Evolutionary conservation across 2,888 invertebrate genomes (phyloP).

Genomic region (Loripinus fragilis): DNA sequence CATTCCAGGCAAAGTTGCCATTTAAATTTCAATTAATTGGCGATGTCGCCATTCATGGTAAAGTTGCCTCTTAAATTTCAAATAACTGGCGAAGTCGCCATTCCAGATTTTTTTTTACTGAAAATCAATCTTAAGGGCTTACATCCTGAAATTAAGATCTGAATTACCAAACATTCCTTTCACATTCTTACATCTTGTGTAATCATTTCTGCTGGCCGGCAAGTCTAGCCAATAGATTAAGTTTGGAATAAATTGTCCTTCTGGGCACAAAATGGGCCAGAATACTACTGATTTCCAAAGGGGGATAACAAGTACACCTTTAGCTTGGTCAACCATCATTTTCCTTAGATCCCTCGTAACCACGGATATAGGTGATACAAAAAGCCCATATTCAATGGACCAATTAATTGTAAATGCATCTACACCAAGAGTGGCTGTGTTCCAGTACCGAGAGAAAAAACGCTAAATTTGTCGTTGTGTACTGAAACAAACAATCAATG

Average conservation of each 20-base stretch:
- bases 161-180: conserved; percentile 21
- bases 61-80: no score
- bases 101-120: no score
- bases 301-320: conserved; percentile 30
- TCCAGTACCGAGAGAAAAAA: no score
- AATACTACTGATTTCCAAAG: conserved; percentile 34
- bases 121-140: conserved; percentile 39
- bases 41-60: no score
- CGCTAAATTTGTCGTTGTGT: conserved; percentile 42
- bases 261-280: conserved; percentile 31
- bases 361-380: conserved; percentile 29
- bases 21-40: no score
- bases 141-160: conserved; percentile 27
- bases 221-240: conserved; percentile 14
- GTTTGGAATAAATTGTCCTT: not conserved
- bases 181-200: not conserved
- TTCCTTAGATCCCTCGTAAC: conserved; percentile 18
- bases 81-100: no score
- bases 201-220: conserved; percentile 14
- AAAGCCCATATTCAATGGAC: conserved; percentile 28
- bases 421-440: conserved; percentile 22
- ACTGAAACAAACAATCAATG: conserved; percentile 27
- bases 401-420: conserved; percentile 40
- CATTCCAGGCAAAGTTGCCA: no score
- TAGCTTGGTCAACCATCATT: conserved; percentile 23